Conservation (phyloP, 2,113 vertebrate species). For the Oxygymnocypris stewartii region DNA sequence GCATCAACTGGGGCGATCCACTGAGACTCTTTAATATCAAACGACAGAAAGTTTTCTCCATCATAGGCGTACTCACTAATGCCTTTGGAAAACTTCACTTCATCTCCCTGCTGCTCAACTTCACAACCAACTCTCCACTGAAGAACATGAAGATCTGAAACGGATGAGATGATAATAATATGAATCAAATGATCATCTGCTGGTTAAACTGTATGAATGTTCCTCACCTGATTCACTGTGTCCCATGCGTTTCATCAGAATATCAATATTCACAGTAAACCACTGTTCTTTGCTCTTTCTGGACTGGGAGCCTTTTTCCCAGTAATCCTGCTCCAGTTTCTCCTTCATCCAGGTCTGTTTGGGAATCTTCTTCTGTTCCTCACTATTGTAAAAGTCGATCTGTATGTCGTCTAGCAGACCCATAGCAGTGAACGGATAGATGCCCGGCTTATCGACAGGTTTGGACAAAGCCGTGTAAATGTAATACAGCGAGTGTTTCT, state of each 20-base stretch:
- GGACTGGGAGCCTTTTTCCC: constrained; percentile 37
- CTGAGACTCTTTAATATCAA: constrained; percentile 26
- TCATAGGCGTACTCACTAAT: constrained; percentile 51
- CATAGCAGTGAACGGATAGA: too few species aligned
- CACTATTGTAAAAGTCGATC: too few species aligned
- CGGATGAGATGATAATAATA: too few species aligned
- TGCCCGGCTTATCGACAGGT: too few species aligned
- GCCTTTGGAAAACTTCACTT: neutral
- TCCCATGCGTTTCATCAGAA: constrained; percentile 30
- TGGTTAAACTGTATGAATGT: neutral
- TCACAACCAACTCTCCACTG: neutral
- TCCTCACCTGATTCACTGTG: neutral
- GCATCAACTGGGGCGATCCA: constrained; percentile 49
- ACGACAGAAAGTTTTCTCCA: constrained; percentile 51
- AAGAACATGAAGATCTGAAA: constrained; percentile 3
- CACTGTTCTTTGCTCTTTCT: neutral
- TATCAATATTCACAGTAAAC: neutral
- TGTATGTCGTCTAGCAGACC: too few species aligned
- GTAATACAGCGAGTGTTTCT: too few species aligned
- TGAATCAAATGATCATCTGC: too few species aligned
- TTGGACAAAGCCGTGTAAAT: too few species aligned
- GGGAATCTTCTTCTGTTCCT: neutral
- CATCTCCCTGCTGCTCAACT: neutral
- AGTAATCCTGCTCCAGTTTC: neutral
- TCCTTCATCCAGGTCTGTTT: constrained; percentile 39